phyloP scores from a whole-genome alignment of 1,140 invertebrate genomes.

The Melanaphis sacchari region DNA sequence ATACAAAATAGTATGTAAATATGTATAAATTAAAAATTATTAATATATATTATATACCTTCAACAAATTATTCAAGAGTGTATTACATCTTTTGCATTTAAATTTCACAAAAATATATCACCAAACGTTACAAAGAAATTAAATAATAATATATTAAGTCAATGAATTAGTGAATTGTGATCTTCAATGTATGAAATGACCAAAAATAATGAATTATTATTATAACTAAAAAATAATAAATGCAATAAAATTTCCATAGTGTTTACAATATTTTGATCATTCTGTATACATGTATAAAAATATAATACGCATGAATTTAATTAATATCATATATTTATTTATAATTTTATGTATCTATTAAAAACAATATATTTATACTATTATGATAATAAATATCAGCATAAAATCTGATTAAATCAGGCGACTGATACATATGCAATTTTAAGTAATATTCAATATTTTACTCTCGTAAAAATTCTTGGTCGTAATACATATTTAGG shows the following conservation, averaged over 20 bases:
- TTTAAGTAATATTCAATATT: not conserved
- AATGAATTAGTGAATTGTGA: not conserved
- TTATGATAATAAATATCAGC: not conserved
- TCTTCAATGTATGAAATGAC: not conserved
- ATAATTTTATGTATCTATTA: not conserved
- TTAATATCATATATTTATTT: not conserved
- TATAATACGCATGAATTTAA: not conserved
- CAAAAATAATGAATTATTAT: not conserved
- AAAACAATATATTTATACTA: not conserved
- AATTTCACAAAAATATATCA: not conserved
- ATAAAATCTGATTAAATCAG: not conserved
- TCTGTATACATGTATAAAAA: not conserved
- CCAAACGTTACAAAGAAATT: not conserved
- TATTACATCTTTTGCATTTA: not conserved
- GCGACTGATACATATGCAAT: not conserved
- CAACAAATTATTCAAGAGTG: not conserved
- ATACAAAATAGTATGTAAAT: too few species aligned
- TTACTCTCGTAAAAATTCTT: not conserved
- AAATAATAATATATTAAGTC: not conserved
- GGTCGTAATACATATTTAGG: not conserved
- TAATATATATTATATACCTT: not conserved
- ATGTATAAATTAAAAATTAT: not conserved
- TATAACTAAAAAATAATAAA: not conserved
- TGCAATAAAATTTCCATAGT: not conserved
- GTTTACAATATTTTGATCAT: not conserved